Percentiles rank a stretch among this genome's conserved stretches.
Conservation (phyloP, 2,888 invertebrate species). For the Exocentrus adspersus region DNA sequence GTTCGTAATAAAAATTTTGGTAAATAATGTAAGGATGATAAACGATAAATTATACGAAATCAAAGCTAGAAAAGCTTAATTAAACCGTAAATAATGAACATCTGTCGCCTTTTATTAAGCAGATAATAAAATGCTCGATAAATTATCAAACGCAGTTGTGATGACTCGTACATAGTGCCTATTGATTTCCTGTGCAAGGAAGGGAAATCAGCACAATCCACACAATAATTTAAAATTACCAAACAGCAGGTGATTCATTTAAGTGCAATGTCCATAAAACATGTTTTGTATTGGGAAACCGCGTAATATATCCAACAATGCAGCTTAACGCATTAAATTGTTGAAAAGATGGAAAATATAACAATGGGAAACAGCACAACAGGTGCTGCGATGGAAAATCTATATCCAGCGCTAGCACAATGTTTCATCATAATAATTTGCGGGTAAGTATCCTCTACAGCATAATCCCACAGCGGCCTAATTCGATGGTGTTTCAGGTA, state of each 20-base stretch:
- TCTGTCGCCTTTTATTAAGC: background rate
- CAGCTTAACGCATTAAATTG: no score
- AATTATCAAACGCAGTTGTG: background rate
- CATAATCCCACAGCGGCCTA: no score
- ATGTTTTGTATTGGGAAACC: no score
- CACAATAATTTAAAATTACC: background rate
- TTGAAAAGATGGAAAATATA: no score
- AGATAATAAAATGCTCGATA: background rate
- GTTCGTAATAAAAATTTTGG: background rate
- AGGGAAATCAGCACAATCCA: no score
- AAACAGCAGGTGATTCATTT: background rate
- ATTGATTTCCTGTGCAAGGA: background rate
- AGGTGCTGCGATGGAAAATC: constrained; percentile 73
- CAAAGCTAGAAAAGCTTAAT: no score
- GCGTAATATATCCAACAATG: background rate
- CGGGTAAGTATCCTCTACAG: constrained; percentile 74
- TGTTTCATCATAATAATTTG: constrained; percentile 92
- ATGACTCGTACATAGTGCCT: no score
- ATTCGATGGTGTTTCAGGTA: constrained; percentile 79
- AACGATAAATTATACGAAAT: no score
- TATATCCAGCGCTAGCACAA: constrained; percentile 90
- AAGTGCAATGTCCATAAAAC: no score
- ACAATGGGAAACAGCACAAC: constrained; percentile 37
- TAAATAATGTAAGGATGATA: no score
- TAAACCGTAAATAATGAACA: background rate